Base-by-base conservation (phyloP, 2,113 vertebrate species). In the Tychaedon coryphoeus region DNA sequence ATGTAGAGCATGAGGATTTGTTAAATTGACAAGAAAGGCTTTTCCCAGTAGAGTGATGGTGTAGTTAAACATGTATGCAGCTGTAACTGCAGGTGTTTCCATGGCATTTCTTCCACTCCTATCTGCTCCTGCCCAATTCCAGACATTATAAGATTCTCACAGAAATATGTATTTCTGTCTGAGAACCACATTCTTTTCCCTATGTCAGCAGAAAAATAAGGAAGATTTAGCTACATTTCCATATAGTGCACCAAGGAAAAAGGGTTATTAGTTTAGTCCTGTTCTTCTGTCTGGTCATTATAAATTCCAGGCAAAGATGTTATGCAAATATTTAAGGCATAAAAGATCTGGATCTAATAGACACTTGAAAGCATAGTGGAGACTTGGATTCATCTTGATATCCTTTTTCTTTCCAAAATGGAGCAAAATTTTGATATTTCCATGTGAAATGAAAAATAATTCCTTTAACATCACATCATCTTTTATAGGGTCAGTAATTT, bases 301-400 rank as follows among this genome's bases (percentile, higher is more conserved):
- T 56, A 88, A 90, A 66, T 90, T 75, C 45, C 89, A 80, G 72
- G 16, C 42, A 92, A 66, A 78, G 42, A 29, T 83, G 33, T 73
- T 51, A 51, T 33, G 23, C 14, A 86, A 71, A 73, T 36, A 8
- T 57, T 16, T 45, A 78, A 48, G 26, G 19, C 29, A 79, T 65
- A 86, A 90, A 78, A 58, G 22, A 61, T 78, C 64, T 95, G 77
- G 69, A 91, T 80, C 40, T 91, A 93, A 93, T 88, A 90, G 58
- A 75, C 74, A 80, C 24, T 82, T 95, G 53, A 84, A 94, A 92
- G 14, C n/a, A 6, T n/a, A 66, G 10, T 42, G 12, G 24, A 86
- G 34, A 78, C 48, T 78, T 94, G 69, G 54, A 72, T 64, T 54
- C 26, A 53, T 53, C 28, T 94, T 66, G 19, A 25, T 67, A 64